Conservation (phyloP, 1,140 invertebrate genomes). For the Nephila pilipes region DNA sequence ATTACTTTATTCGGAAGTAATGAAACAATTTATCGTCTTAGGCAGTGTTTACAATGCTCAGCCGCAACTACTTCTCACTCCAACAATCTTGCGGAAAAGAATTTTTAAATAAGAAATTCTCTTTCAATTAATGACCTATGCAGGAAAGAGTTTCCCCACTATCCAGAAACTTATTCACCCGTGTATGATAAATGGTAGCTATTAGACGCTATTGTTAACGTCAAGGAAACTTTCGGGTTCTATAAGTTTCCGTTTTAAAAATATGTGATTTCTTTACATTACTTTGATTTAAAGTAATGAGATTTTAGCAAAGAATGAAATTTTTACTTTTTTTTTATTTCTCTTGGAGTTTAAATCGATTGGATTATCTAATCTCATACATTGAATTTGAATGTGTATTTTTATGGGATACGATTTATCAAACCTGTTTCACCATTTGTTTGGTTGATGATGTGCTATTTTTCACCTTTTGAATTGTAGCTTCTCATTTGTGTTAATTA, state of each 20-base stretch:
- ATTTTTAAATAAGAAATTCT: constrained; percentile 59
- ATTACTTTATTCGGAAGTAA: constrained; percentile 48
- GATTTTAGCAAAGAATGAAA: constrained; percentile 40
- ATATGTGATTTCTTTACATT: constrained; percentile 64
- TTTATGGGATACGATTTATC: constrained; percentile 39
- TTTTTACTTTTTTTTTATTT: not conserved
- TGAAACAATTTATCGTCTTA: constrained; percentile 51
- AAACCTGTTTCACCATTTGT: constrained; percentile 38
- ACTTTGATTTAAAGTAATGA: constrained; percentile 63
- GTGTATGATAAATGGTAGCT: constrained; percentile 52
- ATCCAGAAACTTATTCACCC: constrained; percentile 50
- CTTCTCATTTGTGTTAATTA: no score
- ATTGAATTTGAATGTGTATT: constrained; percentile 47
- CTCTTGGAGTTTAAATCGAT: constrained; percentile 16
- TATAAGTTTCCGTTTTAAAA: constrained; percentile 64
- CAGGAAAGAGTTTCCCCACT: not conserved
- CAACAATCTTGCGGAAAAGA: constrained; percentile 30
- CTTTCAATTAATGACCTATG: constrained; percentile 62
- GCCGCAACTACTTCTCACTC: no score
- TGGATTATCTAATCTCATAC: constrained; percentile 47
- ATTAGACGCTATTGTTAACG: constrained; percentile 56
- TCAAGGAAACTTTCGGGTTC: constrained; percentile 52
- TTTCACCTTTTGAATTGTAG: not conserved
- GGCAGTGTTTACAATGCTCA: constrained; percentile 24
- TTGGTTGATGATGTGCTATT: not conserved